Evolutionary conservation across 2,888 invertebrate genomes (phyloP), one percentile per base, ranked within the genome.

Genomic region (Dorcus hopei): DNA sequence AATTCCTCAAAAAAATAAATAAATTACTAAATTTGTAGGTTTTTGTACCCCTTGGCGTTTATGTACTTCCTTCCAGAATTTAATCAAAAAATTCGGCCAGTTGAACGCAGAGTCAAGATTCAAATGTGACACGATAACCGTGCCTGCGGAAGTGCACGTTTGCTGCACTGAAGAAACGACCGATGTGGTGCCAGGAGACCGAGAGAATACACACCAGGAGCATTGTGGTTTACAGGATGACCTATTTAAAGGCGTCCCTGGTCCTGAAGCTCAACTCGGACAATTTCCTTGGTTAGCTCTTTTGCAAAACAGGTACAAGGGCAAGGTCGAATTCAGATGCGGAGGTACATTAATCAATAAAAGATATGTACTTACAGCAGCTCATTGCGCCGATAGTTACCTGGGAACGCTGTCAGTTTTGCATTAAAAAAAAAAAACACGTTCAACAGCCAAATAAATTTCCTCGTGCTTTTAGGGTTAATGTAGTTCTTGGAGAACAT

Each of bases 231-330:
- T 57, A 16, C 50, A 16, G 14, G 38, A 6, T 16, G 48, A 55
- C 7, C 38, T 45, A 16, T 52, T 7, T 38, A 65, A 59, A 61
- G 58, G 66, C 5, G 47, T 61, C 39, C 53, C 59, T 88, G 90
- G 67, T 3, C 49, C 52, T 48, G 39, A 51, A 11, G 63, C 68
- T 5, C 52, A 58, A 4, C 70, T 87, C 3, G 85, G 85, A 56
- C 87, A 87, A 68, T 86, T 83, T 71, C 85, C 86, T 0, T 87
- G 87, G 87, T 80, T 85, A 81, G 83, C 82, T 0, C 65, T 85
- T 19, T 63, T 86, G 52, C 83, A 85, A 54, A 86, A 86, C 64
- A 16, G 33, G 11, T 49, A 38, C 6, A 49, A 40, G 53, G 58
- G 61, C 78, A 78, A 68, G 41, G 66, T 57, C 11, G 74, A 71